Evolutionary conservation across 1,140 invertebrate genomes (phyloP).

Genomic region (Leptopilina clavipes): DNA sequence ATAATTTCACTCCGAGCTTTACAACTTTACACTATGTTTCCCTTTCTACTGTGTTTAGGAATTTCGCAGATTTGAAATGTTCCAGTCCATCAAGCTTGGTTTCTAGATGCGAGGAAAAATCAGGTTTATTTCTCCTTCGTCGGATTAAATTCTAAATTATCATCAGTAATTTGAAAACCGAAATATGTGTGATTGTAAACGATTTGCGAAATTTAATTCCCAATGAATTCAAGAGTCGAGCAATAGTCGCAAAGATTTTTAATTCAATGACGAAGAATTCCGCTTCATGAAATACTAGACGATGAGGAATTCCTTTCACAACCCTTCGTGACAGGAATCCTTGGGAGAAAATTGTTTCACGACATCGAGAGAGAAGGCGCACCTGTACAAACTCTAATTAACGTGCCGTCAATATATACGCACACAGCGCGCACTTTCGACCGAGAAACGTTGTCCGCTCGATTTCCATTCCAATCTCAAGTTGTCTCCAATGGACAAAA

Average conservation of each 20-base stretch:
- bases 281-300: neutral
- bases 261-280: no score
- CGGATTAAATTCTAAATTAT: no score
- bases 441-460: conserved; percentile 32
- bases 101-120: no score
- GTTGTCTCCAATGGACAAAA: conserved; percentile 29
- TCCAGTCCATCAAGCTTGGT: no score
- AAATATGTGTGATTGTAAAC: no score
- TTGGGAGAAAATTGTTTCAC: conserved; percentile 20
- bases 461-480: conserved; percentile 34
- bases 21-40: neutral
- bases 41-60: neutral
- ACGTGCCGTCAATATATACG: conserved; percentile 22
- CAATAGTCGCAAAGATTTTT: no score
- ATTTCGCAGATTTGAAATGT: neutral
- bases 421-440: conserved; percentile 7
- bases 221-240: no score
- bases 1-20: neutral
- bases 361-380: neutral
- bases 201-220: no score
- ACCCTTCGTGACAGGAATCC: conserved; percentile 20
- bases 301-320: conserved; percentile 17
- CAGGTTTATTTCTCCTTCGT: no score
- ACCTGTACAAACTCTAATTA: conserved; percentile 25
- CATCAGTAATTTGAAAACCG: no score